phyloP scores from a whole-genome alignment of 2,113 vertebrate species.

The Heterochromis multidens region DNA sequence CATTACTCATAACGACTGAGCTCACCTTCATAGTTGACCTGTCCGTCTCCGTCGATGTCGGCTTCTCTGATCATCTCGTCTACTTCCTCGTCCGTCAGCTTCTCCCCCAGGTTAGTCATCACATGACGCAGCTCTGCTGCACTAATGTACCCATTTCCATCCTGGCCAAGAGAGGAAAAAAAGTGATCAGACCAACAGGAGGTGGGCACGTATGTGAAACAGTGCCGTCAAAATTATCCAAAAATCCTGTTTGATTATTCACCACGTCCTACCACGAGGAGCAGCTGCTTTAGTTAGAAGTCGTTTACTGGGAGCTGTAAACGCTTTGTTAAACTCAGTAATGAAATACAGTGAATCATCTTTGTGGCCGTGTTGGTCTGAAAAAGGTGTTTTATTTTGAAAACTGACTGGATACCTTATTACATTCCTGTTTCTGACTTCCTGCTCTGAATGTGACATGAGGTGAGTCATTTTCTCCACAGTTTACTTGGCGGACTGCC shows the following conservation, averaged over 20 bases:
- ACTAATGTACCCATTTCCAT: slow-evolving; percentile 97
- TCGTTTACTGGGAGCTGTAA: neutral
- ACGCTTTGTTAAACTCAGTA: too few relatives aligned
- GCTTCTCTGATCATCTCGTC: slow-evolving; percentile 99
- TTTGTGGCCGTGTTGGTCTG: neutral
- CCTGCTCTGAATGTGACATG: neutral
- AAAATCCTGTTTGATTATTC: neutral
- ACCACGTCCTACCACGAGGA: neutral
- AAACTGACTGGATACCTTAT: neutral
- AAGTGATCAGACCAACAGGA: neutral
- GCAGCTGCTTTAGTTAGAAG: neutral
- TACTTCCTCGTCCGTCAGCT: slow-evolving; percentile 97
- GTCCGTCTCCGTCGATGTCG: slow-evolving; percentile 95
- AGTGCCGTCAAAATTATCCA: neutral
- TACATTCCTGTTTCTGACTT: neutral
- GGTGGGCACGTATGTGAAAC: too few relatives aligned
- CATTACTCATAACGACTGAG: neutral
- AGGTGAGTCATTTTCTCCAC: neutral
- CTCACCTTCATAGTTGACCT: slow-evolving; percentile 96
- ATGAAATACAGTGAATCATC: too few relatives aligned
- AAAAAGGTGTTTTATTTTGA: neutral
- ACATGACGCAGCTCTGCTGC: slow-evolving; percentile 95
- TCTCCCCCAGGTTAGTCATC: slow-evolving; percentile 99
- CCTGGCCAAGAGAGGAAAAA: slow-evolving; percentile 67
- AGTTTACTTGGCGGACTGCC: neutral